Base-by-base conservation (phyloP, 1,140 invertebrate species). In the Plutomurus gul region DNA sequence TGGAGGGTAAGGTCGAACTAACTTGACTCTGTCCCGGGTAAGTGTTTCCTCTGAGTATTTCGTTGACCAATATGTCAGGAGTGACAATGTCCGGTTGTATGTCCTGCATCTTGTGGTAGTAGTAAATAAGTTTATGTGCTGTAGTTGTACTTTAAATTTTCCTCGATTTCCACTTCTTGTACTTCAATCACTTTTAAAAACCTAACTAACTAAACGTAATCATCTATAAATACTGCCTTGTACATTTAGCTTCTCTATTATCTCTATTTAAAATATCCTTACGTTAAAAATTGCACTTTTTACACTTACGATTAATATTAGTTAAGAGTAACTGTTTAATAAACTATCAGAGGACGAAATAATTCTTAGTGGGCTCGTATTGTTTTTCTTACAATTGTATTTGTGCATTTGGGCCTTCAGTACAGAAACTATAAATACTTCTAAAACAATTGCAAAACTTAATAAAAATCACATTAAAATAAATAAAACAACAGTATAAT, bases 21-120 rank as follows among this genome's bases (percentile, higher is more conserved):
- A 49, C n/a, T 74, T 46, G 43, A 33, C 27, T 20, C 18, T 25
- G 22, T 65, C 56, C 56, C 30, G 56, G 56, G 25, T 51, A 51
- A 30, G 43, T 25, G 5, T 47, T 27, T 18, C 78, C 75, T 27
- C 78, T 75, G 13, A 82, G 51, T 25, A 82, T 82, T 65, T 82
- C 81, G 72, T 40, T 82, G 20, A 82, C 79, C 36, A 82, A 43
- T 47, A 47, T 72, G 25, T 82, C 79, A 36, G 81, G 73, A 33
- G 78, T 80, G 37, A 82, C 75, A 10, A 49, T 30, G 33, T 80
- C 78, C 3, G 76, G 72, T 46, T 82, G 78, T 47, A 80, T 80
- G 33, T 78, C 81, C 78, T 82, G 81, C 81, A 82, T 82, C 27
- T 47, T 76, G 25, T 47, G 22, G 8, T 40, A 13, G 1, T 72